Percentiles rank a stretch among this genome's conserved stretches.
phyloP scores from a whole-genome alignment of 2,888 invertebrate genomes.

The Pollenia amentaria region DNA sequence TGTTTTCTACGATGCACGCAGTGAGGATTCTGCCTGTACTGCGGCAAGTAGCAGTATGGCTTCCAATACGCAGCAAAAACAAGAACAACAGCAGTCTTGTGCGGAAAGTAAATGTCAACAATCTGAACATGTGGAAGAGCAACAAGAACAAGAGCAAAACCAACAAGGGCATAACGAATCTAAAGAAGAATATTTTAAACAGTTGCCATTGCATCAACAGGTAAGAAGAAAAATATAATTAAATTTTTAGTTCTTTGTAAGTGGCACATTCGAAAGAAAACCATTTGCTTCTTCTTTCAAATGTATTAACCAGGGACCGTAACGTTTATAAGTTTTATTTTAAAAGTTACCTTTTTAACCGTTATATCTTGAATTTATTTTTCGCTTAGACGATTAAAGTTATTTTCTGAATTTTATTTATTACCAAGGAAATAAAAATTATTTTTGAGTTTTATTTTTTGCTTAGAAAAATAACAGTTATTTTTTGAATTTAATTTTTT shows the following conservation, averaged over 20 bases:
- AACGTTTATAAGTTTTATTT: too few relatives aligned
- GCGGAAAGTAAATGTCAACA: conserved; percentile 60
- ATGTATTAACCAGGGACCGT: too few relatives aligned
- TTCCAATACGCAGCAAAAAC: conserved; percentile 56
- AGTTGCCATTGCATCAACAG: conserved; percentile 62
- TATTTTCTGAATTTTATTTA: too few relatives aligned
- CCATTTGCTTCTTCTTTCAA: too few relatives aligned
- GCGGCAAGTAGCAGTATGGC: conserved; percentile 72
- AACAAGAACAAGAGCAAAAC: conserved; percentile 14
- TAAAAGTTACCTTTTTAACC: too few relatives aligned
- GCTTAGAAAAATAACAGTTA: neutral
- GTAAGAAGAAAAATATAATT: conserved; percentile 42
- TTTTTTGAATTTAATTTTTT: too few relatives aligned
- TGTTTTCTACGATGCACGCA: conserved; percentile 83
- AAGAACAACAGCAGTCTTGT: conserved; percentile 26
- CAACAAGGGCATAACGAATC: conserved; percentile 20
- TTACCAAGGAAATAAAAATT: neutral
- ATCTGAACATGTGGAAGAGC: conserved; percentile 15
- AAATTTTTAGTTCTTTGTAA: neutral
- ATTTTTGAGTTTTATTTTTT: neutral
- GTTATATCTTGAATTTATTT: too few relatives aligned
- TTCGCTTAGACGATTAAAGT: too few relatives aligned
- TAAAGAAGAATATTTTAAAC: conserved; percentile 56
- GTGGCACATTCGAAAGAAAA: conserved; percentile 26
- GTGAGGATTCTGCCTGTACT: conserved; percentile 79